Evolutionary conservation across 2,797 vertebrate genomes (phyloP).

Genomic region (Paguma larvata): DNA sequence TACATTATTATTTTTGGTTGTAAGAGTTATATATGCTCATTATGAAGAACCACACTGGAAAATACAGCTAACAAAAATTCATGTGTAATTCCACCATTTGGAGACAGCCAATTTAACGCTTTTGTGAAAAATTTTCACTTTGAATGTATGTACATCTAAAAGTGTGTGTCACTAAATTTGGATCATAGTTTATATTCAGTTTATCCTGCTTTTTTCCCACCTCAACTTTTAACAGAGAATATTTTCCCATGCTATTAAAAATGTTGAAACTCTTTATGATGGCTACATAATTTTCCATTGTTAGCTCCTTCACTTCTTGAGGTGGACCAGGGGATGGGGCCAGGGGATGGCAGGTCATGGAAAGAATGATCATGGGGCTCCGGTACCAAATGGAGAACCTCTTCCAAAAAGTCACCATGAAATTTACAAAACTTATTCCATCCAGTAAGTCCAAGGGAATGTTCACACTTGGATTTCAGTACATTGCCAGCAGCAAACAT

Average conservation of each 20-base stretch:
- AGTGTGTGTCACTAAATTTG: neutral
- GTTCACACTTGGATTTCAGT: neutral
- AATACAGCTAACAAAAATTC: constrained; percentile 42
- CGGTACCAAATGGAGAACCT: neutral
- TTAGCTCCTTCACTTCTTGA: constrained; percentile 9
- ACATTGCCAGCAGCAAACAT: neutral
- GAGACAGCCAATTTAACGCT: neutral
- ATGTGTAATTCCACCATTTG: neutral
- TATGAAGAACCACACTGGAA: constrained; percentile 47
- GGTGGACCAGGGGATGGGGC: neutral
- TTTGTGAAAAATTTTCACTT: constrained; percentile 9
- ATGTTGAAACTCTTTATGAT: constrained; percentile 38
- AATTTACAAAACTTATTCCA: neutral
- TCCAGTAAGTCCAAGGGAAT: neutral
- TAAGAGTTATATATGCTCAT: constrained; percentile 22
- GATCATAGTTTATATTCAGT: neutral
- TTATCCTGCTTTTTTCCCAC: neutral
- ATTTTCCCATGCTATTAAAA: constrained; percentile 63
- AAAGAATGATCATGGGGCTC: neutral
- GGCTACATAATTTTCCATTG: neutral
- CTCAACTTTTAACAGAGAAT: constrained; percentile 53
- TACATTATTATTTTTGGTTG: constrained; percentile 19
- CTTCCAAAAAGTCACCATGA: neutral
- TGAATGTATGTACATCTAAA: constrained; percentile 10
- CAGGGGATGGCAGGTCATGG: neutral